These are phyloP conservation scores for Lobophora halterata DNA, from an alignment of 2,888 invertebrate species.

Conservation along the genomic window DNA sequence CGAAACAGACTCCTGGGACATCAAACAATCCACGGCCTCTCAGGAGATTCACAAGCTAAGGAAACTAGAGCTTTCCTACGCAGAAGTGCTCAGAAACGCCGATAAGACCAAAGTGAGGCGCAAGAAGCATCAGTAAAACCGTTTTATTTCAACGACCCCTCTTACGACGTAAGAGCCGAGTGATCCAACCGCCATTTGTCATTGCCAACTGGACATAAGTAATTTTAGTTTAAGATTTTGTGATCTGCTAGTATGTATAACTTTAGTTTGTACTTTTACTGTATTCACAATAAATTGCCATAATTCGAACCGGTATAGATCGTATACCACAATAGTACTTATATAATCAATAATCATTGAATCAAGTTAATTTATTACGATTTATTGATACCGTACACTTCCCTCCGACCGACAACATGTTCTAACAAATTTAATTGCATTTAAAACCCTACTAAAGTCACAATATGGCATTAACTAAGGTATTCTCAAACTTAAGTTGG, in stretches of 20 bases:
- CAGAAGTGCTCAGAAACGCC: conserved; percentile 89
- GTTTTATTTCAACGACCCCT: conserved; percentile 66
- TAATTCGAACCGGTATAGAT: conserved; percentile 63
- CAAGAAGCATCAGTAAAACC: conserved; percentile 72
- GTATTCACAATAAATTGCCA: conserved; percentile 75
- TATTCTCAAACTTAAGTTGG: conserved; percentile 41
- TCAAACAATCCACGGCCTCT: conserved; percentile 86
- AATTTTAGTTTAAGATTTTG: conserved; percentile 71
- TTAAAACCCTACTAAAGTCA: conserved; percentile 44
- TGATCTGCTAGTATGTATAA: conserved; percentile 76
- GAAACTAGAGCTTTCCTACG: conserved; percentile 91
- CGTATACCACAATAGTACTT: conserved; percentile 51
- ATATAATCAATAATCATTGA: conserved; percentile 30
- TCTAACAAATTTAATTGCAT: conserved; percentile 51
- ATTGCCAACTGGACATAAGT: conserved; percentile 75
- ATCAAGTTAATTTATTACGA: conserved; percentile 50
- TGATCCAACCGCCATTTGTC: conserved; percentile 76
- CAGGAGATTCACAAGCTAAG: conserved; percentile 91
- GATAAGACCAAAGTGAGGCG: conserved; percentile 79
- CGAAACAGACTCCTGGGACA: conserved; percentile 73
- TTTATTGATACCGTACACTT: conserved; percentile 40
- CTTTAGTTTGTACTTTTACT: conserved; percentile 66
- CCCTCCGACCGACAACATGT: conserved; percentile 54
- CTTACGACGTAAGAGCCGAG: conserved; percentile 64
- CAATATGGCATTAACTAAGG: conserved; percentile 37